Evolutionary conservation across 2,797 vertebrate genomes (phyloP), one percentile per base, ranked within the genome.

Genomic region (Sebastes taczanowskii): DNA sequence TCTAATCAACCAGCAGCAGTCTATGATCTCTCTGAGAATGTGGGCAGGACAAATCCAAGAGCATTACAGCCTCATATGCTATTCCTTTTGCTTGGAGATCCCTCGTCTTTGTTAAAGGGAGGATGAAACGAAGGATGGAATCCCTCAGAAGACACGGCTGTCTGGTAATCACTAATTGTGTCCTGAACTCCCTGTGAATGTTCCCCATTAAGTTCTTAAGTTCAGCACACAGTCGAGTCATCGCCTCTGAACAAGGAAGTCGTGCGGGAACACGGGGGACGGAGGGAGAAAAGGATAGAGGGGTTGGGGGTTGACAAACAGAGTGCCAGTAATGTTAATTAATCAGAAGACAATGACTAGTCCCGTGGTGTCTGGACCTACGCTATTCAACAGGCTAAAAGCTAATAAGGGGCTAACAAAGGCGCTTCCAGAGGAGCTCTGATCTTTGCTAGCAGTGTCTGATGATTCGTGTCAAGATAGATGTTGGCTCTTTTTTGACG

Each of bases 161-260:
- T 90, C 86, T 92, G 88, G 78, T 94, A 93, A 94, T 95, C 91
- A 86, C 88, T 93, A 92, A 95, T 94, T 94, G 90, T 93, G 92
- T 93, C 93, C 90, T 92, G 89, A 92, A 94, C 91, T 88, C 86
- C 82, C 80, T 72, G 88, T 84, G 89, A 93, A 93, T 86, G 79
- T 89, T 93, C 87, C 77, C 89, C 83, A 91, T 93, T 94, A 92
- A 80, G 90, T 92, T 93, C 89, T 86, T 91, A 86, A 91, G 83
- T 94, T 93, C 87, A 89, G 85, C 79, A 74, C 81, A 69, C 79
- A 89, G 78, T 66, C 9, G 59, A 90, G 83, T 85, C 86, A 75
- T 79, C 22, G 77, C 71, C 83, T 79, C 49, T 63, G 79, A 89
- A 79, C 70, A 67, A 70, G 79, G 75, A 85, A 81, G 83, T 77